These are phyloP conservation scores for Anolis sagrei DNA, from an alignment of 2,113 vertebrate species.

Conservation along the genomic window DNA sequence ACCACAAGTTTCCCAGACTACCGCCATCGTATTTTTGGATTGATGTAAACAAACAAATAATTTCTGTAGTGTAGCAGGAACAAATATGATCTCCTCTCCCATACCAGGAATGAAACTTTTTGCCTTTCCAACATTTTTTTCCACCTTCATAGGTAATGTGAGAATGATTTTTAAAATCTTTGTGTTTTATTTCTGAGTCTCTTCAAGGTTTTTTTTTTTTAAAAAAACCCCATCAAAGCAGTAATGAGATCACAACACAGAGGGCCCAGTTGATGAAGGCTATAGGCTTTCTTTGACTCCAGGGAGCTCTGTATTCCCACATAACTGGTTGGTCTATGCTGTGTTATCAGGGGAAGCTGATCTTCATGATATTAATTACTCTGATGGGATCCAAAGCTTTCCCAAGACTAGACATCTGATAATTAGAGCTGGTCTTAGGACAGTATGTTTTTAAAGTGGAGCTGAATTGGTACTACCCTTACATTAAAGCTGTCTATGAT, in stretches of 20 bases:
- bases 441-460: background rate
- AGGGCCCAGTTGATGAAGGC: background rate
- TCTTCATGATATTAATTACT: background rate
- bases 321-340: background rate
- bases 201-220: constrained; percentile 18
- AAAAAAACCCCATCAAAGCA: constrained; percentile 39
- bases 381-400: background rate
- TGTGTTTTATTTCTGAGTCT: constrained; percentile 45
- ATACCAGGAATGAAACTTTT: constrained; percentile 68
- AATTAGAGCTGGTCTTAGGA: background rate
- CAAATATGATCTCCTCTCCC: constrained; percentile 68
- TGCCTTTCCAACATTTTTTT: constrained; percentile 66
- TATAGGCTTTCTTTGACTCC: background rate
- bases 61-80: constrained; percentile 69
- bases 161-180: constrained; percentile 49
- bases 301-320: background rate
- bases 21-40: constrained; percentile 70
- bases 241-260: background rate
- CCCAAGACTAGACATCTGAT: background rate
- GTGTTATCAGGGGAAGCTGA: background rate
- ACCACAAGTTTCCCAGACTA: constrained; percentile 57
- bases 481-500: background rate
- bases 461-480: background rate
- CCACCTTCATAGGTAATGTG: constrained; percentile 58
- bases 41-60: constrained; percentile 71